phyloP scores from a whole-genome alignment of 2,797 vertebrate genomes.

The Neopelma chrysocephalum region DNA sequence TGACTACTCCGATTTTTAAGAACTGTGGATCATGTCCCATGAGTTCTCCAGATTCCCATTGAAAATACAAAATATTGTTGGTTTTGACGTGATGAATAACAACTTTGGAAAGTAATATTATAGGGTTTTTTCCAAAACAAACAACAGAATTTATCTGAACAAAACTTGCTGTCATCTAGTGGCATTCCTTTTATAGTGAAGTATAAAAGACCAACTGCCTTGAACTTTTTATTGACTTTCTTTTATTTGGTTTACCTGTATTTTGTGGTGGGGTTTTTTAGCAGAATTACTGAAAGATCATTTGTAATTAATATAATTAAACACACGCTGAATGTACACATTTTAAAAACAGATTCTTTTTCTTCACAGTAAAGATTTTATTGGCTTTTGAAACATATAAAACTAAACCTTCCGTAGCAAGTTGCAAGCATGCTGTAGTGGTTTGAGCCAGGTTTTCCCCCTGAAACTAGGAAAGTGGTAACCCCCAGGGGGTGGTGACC shows the following conservation, averaged over 20 bases:
- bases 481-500: no score
- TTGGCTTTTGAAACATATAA: neutral
- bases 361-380: neutral
- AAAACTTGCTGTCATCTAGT: neutral
- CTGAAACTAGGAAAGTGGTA: no score
- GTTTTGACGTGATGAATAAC: neutral
- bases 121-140: neutral
- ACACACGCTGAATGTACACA: neutral
- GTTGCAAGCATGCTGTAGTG: neutral
- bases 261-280: neutral
- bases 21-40: neutral
- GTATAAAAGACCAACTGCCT: neutral
- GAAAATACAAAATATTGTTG: neutral
- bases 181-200: neutral
- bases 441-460: no score
- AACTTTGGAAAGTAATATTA: neutral
- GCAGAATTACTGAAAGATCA: neutral
- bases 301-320: neutral
- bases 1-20: constrained; percentile 3
- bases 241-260: neutral
- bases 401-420: neutral
- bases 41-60: neutral
- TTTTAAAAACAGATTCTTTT: neutral
- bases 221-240: neutral
- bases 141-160: neutral